These are phyloP conservation scores for Uloborus plumipes DNA, from an alignment of 2,888 invertebrate species.

Conservation along the genomic window DNA sequence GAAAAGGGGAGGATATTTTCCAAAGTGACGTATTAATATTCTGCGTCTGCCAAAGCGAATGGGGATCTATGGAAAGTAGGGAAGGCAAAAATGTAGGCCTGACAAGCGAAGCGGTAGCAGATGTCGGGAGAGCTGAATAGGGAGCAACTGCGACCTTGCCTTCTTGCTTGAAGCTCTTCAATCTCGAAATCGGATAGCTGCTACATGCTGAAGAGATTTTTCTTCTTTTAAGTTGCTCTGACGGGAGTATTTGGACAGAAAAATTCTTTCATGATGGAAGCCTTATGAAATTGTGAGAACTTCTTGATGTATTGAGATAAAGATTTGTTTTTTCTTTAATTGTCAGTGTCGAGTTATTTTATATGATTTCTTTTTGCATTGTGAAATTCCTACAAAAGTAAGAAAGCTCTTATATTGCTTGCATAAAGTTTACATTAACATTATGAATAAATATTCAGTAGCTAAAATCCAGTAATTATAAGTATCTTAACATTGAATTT, in stretches of 20 bases:
- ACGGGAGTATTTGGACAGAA: too few species aligned
- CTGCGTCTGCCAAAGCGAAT: constrained; percentile 42
- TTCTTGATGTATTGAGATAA: background rate
- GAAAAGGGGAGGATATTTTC: constrained; percentile 23
- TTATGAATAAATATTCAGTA: too few species aligned
- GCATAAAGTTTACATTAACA: too few species aligned
- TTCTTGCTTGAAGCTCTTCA: background rate
- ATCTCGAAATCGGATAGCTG: too few species aligned
- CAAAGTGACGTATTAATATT: constrained; percentile 61
- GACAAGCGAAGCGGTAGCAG: constrained; percentile 54
- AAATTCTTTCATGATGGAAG: background rate
- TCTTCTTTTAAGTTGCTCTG: too few species aligned
- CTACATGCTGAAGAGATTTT: too few species aligned
- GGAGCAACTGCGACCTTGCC: background rate
- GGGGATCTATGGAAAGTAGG: constrained; percentile 26
- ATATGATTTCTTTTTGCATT: background rate
- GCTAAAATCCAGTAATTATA: too few species aligned
- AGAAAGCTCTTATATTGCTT: too few species aligned
- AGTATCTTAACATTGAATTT: too few species aligned
- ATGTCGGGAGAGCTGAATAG: constrained; percentile 6
- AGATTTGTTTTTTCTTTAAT: background rate
- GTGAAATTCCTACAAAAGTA: too few species aligned
- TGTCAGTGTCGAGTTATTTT: background rate
- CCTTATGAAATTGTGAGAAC: background rate
- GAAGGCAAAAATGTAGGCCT: constrained; percentile 23